Conservation (phyloP, 2,888 invertebrate genomes). For the Drosophila flavopinicola region DNA sequence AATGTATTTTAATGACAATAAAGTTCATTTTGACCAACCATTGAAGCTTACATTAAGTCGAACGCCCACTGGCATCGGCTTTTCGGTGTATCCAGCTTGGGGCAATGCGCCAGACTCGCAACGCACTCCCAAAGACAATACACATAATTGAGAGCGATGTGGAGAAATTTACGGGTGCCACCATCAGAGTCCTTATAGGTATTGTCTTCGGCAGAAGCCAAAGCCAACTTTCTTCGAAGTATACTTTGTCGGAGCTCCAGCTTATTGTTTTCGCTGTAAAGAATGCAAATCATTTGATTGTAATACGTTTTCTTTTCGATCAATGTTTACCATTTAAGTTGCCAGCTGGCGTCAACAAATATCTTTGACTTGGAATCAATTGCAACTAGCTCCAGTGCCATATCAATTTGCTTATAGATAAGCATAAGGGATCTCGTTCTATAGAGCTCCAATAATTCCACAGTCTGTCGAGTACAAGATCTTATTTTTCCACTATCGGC, state of each 20-base stretch:
- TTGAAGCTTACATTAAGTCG: background rate
- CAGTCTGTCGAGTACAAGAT: background rate
- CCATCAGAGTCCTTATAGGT: no score
- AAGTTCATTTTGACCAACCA: background rate
- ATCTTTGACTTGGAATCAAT: conserved; percentile 5
- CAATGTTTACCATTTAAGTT: conserved; percentile 13
- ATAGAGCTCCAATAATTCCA: conserved; percentile 10
- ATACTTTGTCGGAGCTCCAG: conserved; percentile 9
- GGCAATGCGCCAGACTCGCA: conserved; percentile 2
- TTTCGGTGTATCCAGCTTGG: background rate
- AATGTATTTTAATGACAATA: no score
- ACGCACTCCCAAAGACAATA: conserved; percentile 23
- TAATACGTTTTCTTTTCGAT: no score
- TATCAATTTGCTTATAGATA: conserved; percentile 2
- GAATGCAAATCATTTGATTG: background rate
- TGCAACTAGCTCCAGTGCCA: conserved; percentile 12
- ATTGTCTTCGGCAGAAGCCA: background rate
- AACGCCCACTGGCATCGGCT: background rate
- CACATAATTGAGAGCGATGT: background rate
- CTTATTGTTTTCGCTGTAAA: conserved; percentile 12
- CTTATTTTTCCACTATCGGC: no score
- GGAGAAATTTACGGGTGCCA: background rate
- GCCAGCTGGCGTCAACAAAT: background rate
- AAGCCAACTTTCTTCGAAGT: background rate
- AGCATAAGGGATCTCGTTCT: conserved; percentile 19